Conservation (phyloP, 2,797 vertebrate species). For the Gallirallus australis region DNA sequence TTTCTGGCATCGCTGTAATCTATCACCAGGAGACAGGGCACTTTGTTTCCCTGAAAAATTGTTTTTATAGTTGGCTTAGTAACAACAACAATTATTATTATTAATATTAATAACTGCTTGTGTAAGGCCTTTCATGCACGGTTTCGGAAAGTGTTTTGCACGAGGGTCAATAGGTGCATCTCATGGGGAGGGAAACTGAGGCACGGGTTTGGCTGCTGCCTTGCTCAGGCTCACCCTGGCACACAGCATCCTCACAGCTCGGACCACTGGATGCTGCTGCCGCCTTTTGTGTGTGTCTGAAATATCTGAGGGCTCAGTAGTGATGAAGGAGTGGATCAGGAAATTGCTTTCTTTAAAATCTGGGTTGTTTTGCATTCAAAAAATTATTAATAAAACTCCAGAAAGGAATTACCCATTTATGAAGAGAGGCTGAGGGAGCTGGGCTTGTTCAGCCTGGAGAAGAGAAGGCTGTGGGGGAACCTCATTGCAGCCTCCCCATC, state of each 20-base stretch:
- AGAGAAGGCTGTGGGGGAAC: no score
- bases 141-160: not conserved
- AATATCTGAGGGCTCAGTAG: not conserved
- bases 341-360: not conserved
- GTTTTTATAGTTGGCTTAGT: conserved; percentile 59
- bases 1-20: conserved; percentile 62
- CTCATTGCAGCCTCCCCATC: no score
- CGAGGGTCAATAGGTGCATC: not conserved
- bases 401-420: not conserved
- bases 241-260: not conserved
- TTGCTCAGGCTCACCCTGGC: not conserved
- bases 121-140: not conserved
- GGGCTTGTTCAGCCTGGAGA: no score
- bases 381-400: not conserved
- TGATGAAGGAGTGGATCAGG: not conserved
- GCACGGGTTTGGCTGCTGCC: not conserved
- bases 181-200: not conserved
- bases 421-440: no score
- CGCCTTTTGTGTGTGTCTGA: not conserved
- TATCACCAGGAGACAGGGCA: conserved; percentile 55
- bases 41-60: conserved; percentile 75
- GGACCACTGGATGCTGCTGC: not conserved
- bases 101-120: conserved; percentile 71
- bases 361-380: not conserved
- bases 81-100: conserved; percentile 70